phyloP scores from a whole-genome alignment of 1,140 invertebrate genomes.

The Tetragnatha versicolor region DNA sequence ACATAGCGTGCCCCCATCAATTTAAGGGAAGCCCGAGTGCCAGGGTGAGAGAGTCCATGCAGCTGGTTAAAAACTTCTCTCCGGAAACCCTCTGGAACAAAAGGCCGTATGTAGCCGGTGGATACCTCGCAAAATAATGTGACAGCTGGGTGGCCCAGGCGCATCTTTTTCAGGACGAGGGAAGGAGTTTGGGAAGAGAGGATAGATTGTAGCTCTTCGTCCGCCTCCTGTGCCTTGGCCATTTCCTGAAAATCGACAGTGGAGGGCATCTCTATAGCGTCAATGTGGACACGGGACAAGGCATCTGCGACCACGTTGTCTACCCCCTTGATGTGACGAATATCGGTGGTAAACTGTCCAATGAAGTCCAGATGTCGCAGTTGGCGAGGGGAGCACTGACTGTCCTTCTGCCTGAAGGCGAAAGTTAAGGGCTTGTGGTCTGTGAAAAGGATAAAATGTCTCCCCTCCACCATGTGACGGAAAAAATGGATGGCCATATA shows the following conservation, averaged over 20 bases:
- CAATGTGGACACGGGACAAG: too few relatives aligned
- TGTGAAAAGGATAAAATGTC: slow-evolving; percentile 59
- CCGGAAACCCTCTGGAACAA: neutral
- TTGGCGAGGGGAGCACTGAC: too few relatives aligned
- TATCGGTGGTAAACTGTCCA: too few relatives aligned
- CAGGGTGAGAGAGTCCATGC: neutral
- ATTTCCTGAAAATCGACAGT: too few relatives aligned
- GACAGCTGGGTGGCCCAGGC: neutral
- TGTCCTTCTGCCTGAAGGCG: too few relatives aligned
- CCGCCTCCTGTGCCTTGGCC: neutral
- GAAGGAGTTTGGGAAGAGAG: neutral
- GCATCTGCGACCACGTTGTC: too few relatives aligned
- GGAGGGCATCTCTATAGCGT: too few relatives aligned
- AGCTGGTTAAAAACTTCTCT: neutral
- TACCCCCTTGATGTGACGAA: too few relatives aligned
- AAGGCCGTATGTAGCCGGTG: neutral
- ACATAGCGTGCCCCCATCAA: neutral
- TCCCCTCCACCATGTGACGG: slow-evolving; percentile 63
- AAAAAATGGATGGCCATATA: slow-evolving; percentile 65
- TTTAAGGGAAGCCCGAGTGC: neutral
- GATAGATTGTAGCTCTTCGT: neutral
- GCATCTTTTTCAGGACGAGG: neutral
- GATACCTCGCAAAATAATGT: neutral
- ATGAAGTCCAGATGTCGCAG: too few relatives aligned
- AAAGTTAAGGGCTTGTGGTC: too few relatives aligned